Percentiles rank a stretch among this genome's conserved stretches.
Evolutionary conservation across 2,888 invertebrate species (phyloP).

Genomic region (Heliconius cydno): DNA sequence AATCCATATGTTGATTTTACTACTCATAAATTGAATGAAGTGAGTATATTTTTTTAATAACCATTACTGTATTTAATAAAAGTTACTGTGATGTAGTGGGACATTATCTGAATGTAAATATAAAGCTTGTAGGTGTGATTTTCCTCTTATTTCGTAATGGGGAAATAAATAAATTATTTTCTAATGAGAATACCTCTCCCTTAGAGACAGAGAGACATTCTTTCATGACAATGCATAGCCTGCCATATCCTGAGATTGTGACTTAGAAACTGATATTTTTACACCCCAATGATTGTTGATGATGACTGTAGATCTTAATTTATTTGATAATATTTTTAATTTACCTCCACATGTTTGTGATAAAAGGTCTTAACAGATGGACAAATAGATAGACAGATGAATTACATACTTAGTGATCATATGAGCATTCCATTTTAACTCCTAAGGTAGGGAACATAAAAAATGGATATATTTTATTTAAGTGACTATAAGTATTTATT

Average conservation of each 20-base stretch:
- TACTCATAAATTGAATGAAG: slow-evolving; percentile 93
- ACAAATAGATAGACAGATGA: background rate
- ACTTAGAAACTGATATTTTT: background rate
- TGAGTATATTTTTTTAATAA: slow-evolving; percentile 54
- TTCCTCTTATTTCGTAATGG: too few relatives aligned
- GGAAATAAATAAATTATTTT: too few relatives aligned
- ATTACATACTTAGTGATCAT: too few relatives aligned
- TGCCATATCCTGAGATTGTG: background rate
- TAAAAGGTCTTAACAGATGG: background rate
- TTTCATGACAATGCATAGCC: background rate
- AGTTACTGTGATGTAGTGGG: background rate
- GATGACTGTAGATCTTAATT: background rate
- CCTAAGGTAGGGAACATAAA: too few relatives aligned
- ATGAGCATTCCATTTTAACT: too few relatives aligned
- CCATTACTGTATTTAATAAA: background rate
- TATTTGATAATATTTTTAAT: background rate
- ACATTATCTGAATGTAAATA: too few relatives aligned
- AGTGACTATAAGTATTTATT: background rate
- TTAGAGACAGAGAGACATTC: too few relatives aligned
- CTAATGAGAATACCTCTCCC: too few relatives aligned
- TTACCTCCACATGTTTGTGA: background rate
- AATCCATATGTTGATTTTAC: slow-evolving; percentile 95
- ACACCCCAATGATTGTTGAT: background rate
- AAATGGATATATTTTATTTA: background rate
- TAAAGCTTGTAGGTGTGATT: too few relatives aligned